Evolutionary conservation across 2,888 invertebrate genomes (phyloP).

Genomic region (Syrphus vitripennis): DNA sequence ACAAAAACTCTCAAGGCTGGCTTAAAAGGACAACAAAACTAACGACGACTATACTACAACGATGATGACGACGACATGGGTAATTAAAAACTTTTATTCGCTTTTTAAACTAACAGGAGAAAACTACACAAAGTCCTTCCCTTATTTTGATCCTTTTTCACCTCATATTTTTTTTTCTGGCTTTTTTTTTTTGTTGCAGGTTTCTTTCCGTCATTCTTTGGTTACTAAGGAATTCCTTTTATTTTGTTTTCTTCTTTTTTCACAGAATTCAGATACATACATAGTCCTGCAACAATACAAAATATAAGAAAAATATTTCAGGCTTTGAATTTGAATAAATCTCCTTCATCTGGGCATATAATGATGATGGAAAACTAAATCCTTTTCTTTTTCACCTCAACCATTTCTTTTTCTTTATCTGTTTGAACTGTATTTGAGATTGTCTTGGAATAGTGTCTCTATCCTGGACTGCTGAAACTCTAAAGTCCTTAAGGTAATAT

Average conservation of each 20-base stretch:
- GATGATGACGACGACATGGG: constrained; percentile 58
- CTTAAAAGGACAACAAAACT: constrained; percentile 64
- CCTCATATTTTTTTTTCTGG: constrained; percentile 50
- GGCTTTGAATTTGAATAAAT: constrained; percentile 68
- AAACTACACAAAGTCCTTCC: constrained; percentile 63
- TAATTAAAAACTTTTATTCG: constrained; percentile 72
- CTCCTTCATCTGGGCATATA: constrained; percentile 27
- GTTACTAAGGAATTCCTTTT: constrained; percentile 23
- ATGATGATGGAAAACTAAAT: constrained; percentile 59
- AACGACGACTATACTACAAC: constrained; percentile 33
- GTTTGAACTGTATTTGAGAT: constrained; percentile 33
- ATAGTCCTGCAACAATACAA: background rate
- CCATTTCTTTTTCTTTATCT: constrained; percentile 16
- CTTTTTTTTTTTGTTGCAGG: background rate
- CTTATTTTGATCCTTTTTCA: constrained; percentile 57
- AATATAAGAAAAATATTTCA: constrained; percentile 14
- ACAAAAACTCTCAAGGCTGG: constrained; percentile 59
- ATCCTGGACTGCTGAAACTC: background rate
- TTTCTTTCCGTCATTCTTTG: constrained; percentile 16
- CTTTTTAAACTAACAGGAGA: constrained; percentile 70
- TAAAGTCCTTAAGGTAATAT: constrained; percentile 38
- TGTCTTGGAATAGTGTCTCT: background rate
- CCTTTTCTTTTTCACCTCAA: constrained; percentile 21
- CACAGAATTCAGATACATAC: constrained; percentile 35
- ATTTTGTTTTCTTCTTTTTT: constrained; percentile 15